Percentiles rank a stretch among this genome's conserved stretches.
Evolutionary conservation across 2,113 vertebrate species (phyloP).

Genomic region (Malurus cyaneus): DNA sequence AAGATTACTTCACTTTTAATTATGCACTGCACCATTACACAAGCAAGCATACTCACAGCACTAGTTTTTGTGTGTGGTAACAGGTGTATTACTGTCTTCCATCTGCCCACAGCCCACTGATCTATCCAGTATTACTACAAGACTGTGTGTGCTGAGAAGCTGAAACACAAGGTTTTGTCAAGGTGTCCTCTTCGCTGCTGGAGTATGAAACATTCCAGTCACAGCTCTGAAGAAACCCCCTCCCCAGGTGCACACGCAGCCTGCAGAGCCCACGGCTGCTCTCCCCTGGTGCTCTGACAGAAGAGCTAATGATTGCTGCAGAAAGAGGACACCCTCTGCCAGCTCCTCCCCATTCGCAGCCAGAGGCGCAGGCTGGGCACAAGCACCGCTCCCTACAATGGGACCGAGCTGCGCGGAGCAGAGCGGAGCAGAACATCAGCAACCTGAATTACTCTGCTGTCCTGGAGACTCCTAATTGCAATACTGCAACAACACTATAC

Average conservation of each 20-base stretch:
- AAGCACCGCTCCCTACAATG: fast-evolving
- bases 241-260: not conserved
- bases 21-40: not conserved
- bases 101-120: not conserved
- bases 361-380: not conserved
- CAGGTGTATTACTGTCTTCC: not conserved
- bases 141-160: not conserved
- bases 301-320: not conserved
- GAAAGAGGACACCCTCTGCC: not conserved
- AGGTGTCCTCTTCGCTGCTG: not conserved
- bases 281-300: not conserved
- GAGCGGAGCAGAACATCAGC: not conserved
- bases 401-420: fast-evolving
- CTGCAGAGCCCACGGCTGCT: fast-evolving
- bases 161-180: not conserved
- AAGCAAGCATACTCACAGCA: not conserved
- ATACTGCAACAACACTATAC: not conserved
- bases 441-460: not conserved
- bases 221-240: not conserved
- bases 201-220: not conserved
- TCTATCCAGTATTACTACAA: not conserved
- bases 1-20: not conserved
- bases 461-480: not conserved
- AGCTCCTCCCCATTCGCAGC: not conserved
- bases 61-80: not conserved